Percentiles rank a stretch among this genome's conserved stretches.
Evolutionary conservation across 2,888 invertebrate species (phyloP).

Genomic region (Byasa hedistus): DNA sequence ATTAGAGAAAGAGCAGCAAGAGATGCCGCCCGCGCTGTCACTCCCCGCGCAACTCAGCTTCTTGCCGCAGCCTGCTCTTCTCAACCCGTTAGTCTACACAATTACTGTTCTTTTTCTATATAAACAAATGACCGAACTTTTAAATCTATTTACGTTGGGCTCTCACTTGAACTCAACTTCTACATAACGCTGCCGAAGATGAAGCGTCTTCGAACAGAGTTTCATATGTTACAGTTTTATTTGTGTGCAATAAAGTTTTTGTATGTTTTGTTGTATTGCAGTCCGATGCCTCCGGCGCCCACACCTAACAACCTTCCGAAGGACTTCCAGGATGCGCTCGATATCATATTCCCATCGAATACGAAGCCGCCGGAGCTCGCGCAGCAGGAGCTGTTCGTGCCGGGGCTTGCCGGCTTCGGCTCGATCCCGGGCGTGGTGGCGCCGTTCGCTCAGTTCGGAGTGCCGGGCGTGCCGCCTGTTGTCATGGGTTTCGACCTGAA

Average conservation of each 20-base stretch:
- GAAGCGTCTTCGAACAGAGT: too few species aligned
- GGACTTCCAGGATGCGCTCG: constrained; percentile 83
- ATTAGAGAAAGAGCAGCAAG: constrained; percentile 53
- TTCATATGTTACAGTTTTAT: too few species aligned
- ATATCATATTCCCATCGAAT: constrained; percentile 82
- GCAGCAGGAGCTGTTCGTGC: constrained; percentile 39
- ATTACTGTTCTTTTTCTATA: too few species aligned
- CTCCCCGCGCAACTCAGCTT: constrained; percentile 43
- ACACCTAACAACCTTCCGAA: constrained; percentile 70
- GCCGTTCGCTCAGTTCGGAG: constrained; percentile 36
- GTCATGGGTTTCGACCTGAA: constrained; percentile 69
- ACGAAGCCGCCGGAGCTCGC: constrained; percentile 44
- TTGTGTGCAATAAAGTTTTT: too few species aligned
- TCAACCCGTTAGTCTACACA: constrained; percentile 17
- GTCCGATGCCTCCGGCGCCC: constrained; percentile 36
- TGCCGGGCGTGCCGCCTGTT: constrained; percentile 45
- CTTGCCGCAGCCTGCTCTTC: constrained; percentile 34
- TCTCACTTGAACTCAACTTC: too few species aligned
- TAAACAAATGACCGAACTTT: too few species aligned
- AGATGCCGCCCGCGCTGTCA: constrained; percentile 42
- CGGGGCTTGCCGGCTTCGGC: constrained; percentile 40
- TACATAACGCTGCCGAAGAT: too few species aligned
- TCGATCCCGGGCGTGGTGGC: constrained; percentile 45
- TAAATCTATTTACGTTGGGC: too few species aligned
- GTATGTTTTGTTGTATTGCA: constrained; percentile 1